phyloP scores from a whole-genome alignment of 1,140 invertebrate species.

The Drosophila arawakana region DNA sequence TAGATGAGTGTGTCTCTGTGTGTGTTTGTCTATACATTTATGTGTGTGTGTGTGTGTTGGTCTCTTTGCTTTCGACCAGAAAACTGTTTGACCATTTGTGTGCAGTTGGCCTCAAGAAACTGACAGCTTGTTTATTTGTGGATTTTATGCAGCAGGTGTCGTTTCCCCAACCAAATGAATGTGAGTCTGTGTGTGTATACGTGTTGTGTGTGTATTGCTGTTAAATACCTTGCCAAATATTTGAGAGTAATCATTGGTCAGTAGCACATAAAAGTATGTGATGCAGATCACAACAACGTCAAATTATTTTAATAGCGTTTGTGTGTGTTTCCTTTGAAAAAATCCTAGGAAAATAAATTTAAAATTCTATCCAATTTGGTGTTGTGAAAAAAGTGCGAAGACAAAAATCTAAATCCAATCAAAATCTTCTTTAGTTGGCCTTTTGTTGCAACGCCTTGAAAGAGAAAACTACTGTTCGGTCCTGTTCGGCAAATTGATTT shows the following conservation, averaged over 20 bases:
- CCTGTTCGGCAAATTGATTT: constrained; percentile 67
- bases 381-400: constrained; percentile 54
- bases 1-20: constrained; percentile 17
- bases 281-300: constrained; percentile 36
- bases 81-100: constrained; percentile 75
- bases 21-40: constrained; percentile 14
- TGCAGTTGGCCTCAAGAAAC: constrained; percentile 40
- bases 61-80: constrained; percentile 52
- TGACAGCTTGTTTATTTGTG: constrained; percentile 48
- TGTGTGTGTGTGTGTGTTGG: constrained; percentile 6
- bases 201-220: constrained; percentile 24
- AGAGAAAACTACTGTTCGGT: constrained; percentile 20
- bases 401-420: constrained; percentile 35
- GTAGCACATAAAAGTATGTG: constrained; percentile 24
- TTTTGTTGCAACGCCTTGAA: constrained; percentile 50
- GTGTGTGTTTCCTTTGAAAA: not conserved
- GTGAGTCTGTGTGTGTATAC: constrained; percentile 2
- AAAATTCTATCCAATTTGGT: constrained; percentile 74
- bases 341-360: constrained; percentile 64
- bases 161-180: not conserved
- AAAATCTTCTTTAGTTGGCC: constrained; percentile 49
- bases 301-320: constrained; percentile 69
- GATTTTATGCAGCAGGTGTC: constrained; percentile 40
- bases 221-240: constrained; percentile 68
- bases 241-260: constrained; percentile 51